Evolutionary conservation across 2,888 invertebrate species (phyloP).

Genomic region (Eulithis testata): DNA sequence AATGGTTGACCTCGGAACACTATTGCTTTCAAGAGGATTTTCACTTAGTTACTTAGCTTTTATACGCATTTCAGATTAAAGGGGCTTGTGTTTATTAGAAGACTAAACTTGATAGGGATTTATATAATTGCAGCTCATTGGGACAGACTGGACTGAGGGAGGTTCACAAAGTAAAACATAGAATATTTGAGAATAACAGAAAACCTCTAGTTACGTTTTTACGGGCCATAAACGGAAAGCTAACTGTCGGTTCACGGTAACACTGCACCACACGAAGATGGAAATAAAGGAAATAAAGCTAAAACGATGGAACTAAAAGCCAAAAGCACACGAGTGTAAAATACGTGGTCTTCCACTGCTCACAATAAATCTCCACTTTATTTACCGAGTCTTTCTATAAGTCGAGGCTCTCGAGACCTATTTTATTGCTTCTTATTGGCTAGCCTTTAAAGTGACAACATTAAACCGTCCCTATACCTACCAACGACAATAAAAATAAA

Average conservation of each 20-base stretch:
- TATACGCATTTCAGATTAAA: conserved; percentile 47
- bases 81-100: conserved; percentile 3
- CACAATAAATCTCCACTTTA: conserved; percentile 63
- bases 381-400: conserved; percentile 53
- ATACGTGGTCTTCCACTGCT: conserved; percentile 53
- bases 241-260: conserved; percentile 19
- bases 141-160: neutral
- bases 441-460: conserved; percentile 65
- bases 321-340: conserved; percentile 56
- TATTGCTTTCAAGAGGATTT: conserved; percentile 52
- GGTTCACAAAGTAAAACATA: neutral
- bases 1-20: conserved; percentile 64
- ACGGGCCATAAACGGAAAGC: conserved; percentile 26
- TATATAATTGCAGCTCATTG: neutral
- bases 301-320: conserved; percentile 54
- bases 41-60: conserved; percentile 47
- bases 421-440: conserved; percentile 70
- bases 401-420: conserved; percentile 55
- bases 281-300: conserved; percentile 47
- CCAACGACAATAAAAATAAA: conserved; percentile 42
- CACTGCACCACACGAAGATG: conserved; percentile 37
- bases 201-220: conserved; percentile 7
- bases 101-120: neutral
- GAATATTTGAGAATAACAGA: neutral
- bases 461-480: conserved; percentile 51